Base-by-base conservation (phyloP, 2,113 vertebrate genomes). In the Muscicapa adusta region DNA sequence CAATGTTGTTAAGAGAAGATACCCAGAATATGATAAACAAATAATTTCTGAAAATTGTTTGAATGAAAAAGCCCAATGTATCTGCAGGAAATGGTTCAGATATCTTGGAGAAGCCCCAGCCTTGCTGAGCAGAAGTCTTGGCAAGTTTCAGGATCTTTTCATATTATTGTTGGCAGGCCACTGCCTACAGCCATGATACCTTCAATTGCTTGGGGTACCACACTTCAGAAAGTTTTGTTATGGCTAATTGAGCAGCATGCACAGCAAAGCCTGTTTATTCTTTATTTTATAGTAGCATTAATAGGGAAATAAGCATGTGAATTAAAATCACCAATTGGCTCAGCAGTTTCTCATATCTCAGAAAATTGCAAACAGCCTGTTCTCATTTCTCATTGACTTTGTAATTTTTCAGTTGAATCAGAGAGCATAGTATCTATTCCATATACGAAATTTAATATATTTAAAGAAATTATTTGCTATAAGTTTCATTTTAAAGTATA, bases 391-490 rank as follows among this genome's bases (percentile, higher is more conserved):
- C 28, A 91, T 18, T 91, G 63, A 68, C 54, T 91, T 66, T 47
- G 31, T 85, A 89, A 71, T 74, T 94, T 93, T 87, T 76, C 6
- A 10, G 94, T 91, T 62, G 53, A 97, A 89, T 93, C 77, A 62
- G 73, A 89, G 50, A 91, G 58, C 33, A 36, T 40, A 79, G 36
- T 76, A 94, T 82, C 36, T 94, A 88, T 85, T 78, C 91, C 73
- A 71, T 63, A 88, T 54, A 95, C 82, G 86, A 92, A 92, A 93
- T 85, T 75, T 81, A 87, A 90, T 85, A 53, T 84, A 75, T 95
- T 63, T 92, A 51, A 96, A 96, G 42, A 68, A 95, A 97, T 94
- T 93, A 90, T 95, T 97, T 96, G 89, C 57, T 91, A 60, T 65
- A 54, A 91, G 50, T 70, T 97, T 97, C 93, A 93, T 78, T 93